These are phyloP conservation scores for Ischnus inquisitorius DNA, from an alignment of 2,888 invertebrate species.

Conservation along the genomic window DNA sequence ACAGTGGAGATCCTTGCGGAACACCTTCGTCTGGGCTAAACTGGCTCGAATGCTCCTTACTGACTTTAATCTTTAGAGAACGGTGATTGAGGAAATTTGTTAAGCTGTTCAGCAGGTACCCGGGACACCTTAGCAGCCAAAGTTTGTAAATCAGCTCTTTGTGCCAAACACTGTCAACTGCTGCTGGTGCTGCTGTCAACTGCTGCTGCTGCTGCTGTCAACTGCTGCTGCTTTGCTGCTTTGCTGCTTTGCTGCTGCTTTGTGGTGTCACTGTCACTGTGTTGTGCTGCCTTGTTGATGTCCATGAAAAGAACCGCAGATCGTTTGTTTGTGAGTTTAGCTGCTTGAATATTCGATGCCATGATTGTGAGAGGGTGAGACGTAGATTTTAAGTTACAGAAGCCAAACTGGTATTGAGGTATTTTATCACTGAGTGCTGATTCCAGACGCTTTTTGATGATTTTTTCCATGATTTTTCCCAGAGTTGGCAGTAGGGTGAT, in stretches of 20 bases:
- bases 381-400: slow-evolving; percentile 37
- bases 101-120: too few species aligned
- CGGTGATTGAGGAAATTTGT: too few species aligned
- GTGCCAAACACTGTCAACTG: slow-evolving; percentile 70
- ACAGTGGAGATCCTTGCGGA: slow-evolving; percentile 2
- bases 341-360: slow-evolving; percentile 42
- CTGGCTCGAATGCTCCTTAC: neutral
- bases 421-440: neutral
- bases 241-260: too few species aligned
- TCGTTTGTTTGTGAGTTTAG: slow-evolving; percentile 32
- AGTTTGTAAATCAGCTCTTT: slow-evolving; percentile 69
- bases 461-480: slow-evolving; percentile 45
- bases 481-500: slow-evolving; percentile 10
- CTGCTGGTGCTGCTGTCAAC: too few species aligned
- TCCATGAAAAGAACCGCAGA: slow-evolving; percentile 28
- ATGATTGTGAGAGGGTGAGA: slow-evolving; percentile 25
- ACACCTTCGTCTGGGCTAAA: slow-evolving; percentile 40
- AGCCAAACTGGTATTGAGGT: neutral
- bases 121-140: slow-evolving; percentile 5
- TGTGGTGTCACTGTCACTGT: too few species aligned
- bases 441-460: slow-evolving; percentile 23
- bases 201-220: too few species aligned
- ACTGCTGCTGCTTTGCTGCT: too few species aligned
- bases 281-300: slow-evolving; percentile 72
- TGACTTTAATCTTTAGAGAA: too few species aligned